A percentile compares a stretch with the other conserved stretches of the same genome.
Evolutionary conservation across 1,140 invertebrate species (phyloP).

Genomic region (Apis dorsata): DNA sequence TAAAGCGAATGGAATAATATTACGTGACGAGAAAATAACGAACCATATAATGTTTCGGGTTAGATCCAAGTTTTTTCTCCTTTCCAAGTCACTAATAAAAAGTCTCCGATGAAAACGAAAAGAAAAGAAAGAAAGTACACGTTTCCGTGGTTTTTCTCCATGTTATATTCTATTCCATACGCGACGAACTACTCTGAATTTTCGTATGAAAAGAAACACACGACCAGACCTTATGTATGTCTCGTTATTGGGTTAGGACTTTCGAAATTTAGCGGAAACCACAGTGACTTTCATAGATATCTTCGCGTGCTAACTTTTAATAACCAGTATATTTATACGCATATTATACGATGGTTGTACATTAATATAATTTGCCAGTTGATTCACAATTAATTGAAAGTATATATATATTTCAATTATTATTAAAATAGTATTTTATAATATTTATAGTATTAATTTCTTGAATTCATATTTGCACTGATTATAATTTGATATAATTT

Average conservation of each 20-base stretch:
- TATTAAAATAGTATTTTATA: too few species aligned
- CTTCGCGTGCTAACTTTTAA: neutral
- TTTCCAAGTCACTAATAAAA: too few species aligned
- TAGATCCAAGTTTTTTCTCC: neutral
- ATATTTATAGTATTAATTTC: too few species aligned
- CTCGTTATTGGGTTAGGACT: neutral
- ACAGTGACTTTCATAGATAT: neutral
- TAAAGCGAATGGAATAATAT: constrained; percentile 32
- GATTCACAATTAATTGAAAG: too few species aligned
- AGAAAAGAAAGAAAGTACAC: neutral
- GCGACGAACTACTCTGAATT: constrained; percentile 10
- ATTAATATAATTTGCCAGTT: too few species aligned
- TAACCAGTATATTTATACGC: neutral
- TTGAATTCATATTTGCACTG: too few species aligned
- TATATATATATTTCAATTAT: too few species aligned
- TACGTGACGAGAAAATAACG: constrained; percentile 39
- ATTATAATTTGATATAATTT: too few species aligned
- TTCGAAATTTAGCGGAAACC: neutral
- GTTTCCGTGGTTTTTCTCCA: neutral
- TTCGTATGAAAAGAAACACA: neutral
- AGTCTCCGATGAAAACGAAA: neutral
- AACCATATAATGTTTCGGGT: neutral
- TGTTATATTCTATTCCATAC: neutral
- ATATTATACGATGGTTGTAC: neutral
- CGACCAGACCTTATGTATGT: neutral